Base-by-base conservation (phyloP, 2,888 invertebrate genomes). In the Drosophila borborema region DNA sequence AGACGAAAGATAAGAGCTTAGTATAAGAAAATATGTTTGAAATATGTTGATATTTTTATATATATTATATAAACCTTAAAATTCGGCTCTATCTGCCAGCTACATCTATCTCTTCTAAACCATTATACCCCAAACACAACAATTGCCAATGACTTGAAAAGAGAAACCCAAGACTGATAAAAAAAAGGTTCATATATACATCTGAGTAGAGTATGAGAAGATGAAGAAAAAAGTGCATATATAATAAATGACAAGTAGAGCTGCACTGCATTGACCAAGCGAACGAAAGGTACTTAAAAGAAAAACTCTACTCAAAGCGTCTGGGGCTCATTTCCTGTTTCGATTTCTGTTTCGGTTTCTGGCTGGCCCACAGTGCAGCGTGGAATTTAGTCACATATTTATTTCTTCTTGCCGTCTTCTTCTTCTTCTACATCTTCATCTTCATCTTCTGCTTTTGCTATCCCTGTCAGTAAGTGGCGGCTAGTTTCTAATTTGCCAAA, bases 271-370 rank as follows among this genome's bases (percentile, higher is more conserved):
- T 56, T 80, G 70, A 59, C 69, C 72, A 82, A 80, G 70, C 74
- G 69, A 72, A 81, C 81, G 65, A 82, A 81, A 73, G 72, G 76
- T 86, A 81, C 82, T 83, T 76, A 34, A 51, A 45, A 48, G n/a
- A 65, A 81, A 81, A 85, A 82, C 49, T 68, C 16, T 74, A 82
- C 49, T 69, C n/a, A 40, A 81, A 68, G 77, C 36, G 72, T 56
- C 75, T 77, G 74, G 68, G 77, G 73, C 80, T 82, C 73, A 84
- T 84, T 84, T 84, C 87, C 83, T 83, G 82, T 83, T 83, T 86
- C 64, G 49, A 56, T 64, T 64, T 55, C 54, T 46, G 54, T 49
- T 59, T 58, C 63, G 59, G 59, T 36, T 64, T 36, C n/a, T 63
- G 43, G 38, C 63, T 38, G 53, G 28, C 28, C 36, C 28, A 63